Conservation (phyloP, 2,888 invertebrate genomes). For the Aplocera efformata region DNA sequence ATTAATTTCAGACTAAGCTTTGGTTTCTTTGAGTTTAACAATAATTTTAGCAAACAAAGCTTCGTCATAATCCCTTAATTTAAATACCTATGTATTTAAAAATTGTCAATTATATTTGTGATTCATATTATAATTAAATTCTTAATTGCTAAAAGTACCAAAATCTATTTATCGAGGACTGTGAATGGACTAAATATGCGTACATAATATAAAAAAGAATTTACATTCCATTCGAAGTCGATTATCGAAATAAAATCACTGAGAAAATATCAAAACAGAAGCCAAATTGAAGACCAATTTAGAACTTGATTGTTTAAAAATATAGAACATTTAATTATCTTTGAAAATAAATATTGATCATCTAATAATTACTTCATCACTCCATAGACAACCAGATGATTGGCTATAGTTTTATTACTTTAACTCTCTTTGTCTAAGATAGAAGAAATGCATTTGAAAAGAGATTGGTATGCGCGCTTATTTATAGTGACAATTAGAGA, state of each 20-base stretch:
- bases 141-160: conserved; percentile 30
- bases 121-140: conserved; percentile 25
- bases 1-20: conserved; percentile 28
- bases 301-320: no score
- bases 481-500: no score
- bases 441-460: no score
- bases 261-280: background rate
- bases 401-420: no score
- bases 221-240: conserved; percentile 3
- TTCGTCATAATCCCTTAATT: conserved; percentile 22
- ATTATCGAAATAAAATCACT: conserved; percentile 4
- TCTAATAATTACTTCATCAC: no score
- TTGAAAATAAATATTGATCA: no score
- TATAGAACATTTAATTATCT: no score
- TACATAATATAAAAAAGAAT: conserved; percentile 2
- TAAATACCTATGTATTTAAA: conserved; percentile 18
- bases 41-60: conserved; percentile 27
- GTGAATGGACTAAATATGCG: conserved; percentile 3
- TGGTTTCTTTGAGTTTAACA: conserved; percentile 24
- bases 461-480: no score
- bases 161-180: conserved; percentile 22
- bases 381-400: no score
- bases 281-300: no score
- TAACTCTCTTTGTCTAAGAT: no score
- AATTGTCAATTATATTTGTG: conserved; percentile 17